phyloP scores from a whole-genome alignment of 2,113 vertebrate genomes.

The Sporophila hypoxantha region DNA sequence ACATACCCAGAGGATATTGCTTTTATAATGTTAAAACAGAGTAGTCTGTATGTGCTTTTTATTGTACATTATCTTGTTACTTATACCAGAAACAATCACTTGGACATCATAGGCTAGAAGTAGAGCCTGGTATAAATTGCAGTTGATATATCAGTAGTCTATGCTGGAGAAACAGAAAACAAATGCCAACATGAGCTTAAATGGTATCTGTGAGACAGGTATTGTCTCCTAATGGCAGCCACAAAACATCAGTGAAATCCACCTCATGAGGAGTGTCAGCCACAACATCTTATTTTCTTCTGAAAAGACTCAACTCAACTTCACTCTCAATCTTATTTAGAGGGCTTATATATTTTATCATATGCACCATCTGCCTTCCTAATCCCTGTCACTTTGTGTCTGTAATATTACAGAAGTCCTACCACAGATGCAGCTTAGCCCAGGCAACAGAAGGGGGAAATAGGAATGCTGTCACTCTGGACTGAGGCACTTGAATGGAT shows the following conservation, averaged over 20 bases:
- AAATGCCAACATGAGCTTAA: not conserved
- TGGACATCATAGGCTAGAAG: not conserved
- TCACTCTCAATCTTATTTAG: not conserved
- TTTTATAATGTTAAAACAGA: not conserved
- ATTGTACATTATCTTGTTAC: not conserved
- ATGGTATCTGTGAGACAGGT: not conserved
- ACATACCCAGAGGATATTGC: not conserved
- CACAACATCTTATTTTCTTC: not conserved
- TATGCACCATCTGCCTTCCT: not conserved
- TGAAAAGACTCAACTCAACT: too few relatives aligned
- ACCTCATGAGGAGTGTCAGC: not conserved
- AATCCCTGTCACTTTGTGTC: not conserved
- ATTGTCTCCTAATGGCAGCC: not conserved
- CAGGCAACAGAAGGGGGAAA: not conserved
- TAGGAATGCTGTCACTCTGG: not conserved
- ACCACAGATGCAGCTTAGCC: not conserved
- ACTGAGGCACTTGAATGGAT: not conserved
- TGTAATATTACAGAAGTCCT: not conserved
- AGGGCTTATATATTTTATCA: not conserved
- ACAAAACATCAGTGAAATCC: not conserved
- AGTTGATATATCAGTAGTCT: not conserved
- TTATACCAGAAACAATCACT: not conserved
- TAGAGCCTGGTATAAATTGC: not conserved
- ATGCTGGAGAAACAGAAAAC: not conserved
- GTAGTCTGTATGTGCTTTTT: not conserved